Conservation (phyloP, 1,140 invertebrate species). For the Goniozus legneri region DNA sequence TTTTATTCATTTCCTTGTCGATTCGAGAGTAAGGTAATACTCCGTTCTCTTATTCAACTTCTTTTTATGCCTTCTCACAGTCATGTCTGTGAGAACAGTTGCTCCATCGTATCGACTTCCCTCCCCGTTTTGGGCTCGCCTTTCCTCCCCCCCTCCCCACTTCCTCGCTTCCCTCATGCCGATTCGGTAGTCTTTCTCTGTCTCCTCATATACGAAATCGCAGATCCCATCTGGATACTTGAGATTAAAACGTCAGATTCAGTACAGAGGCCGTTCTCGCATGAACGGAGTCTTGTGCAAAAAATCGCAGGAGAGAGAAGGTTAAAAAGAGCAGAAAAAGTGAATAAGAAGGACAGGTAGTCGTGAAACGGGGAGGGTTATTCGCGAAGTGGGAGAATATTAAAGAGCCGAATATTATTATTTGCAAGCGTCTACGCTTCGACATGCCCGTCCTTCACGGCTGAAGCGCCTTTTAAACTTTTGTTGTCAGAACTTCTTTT, state of each 20-base stretch:
- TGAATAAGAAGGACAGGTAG: too few species aligned
- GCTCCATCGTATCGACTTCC: background rate
- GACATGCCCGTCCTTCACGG: too few species aligned
- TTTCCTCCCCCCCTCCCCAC: background rate
- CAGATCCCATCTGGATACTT: conserved; percentile 51
- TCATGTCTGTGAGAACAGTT: too few species aligned
- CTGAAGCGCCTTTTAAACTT: too few species aligned
- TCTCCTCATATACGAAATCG: conserved; percentile 28
- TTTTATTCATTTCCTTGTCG: too few species aligned
- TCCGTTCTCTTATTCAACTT: too few species aligned
- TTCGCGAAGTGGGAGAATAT: conserved; percentile 24
- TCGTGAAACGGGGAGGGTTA: background rate
- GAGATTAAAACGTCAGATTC: conserved; percentile 54
- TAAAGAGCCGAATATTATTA: conserved; percentile 46
- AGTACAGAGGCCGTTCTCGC: conserved; percentile 24
- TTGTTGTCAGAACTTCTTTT: too few species aligned
- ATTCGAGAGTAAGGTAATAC: too few species aligned
- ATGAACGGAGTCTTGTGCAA: background rate
- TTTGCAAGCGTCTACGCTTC: conserved; percentile 33
- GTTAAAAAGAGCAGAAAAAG: too few species aligned
- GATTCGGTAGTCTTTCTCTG: too few species aligned
- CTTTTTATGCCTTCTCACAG: too few species aligned
- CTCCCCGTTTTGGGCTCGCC: background rate
- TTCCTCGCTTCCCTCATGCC: conserved; percentile 1
- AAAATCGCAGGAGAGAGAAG: too few species aligned